Conservation (phyloP, 2,113 vertebrate species). For the Cromileptes altivelis region DNA sequence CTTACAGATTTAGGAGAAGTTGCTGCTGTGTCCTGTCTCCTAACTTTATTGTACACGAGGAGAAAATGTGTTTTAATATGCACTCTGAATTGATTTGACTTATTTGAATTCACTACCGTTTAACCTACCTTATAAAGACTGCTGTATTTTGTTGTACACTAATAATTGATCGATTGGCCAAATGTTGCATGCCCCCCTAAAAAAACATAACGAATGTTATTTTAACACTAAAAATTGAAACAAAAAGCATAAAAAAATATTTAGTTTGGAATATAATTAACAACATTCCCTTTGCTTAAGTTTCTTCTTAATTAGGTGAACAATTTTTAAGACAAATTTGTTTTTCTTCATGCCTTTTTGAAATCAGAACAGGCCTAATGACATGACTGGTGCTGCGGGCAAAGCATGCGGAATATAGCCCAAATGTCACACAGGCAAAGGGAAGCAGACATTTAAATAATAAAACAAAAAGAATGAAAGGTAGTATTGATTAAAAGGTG, state of each 20-base stretch:
- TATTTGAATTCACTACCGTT: constrained; percentile 78
- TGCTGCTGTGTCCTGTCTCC: constrained; percentile 84
- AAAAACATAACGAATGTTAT: constrained; percentile 67
- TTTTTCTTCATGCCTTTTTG: constrained; percentile 25
- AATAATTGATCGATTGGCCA: constrained; percentile 72
- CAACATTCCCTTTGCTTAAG: not conserved
- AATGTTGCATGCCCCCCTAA: constrained; percentile 86
- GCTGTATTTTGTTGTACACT: constrained; percentile 80
- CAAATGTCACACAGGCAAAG: constrained; percentile 85
- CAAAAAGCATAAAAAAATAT: constrained; percentile 27
- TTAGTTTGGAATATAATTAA: constrained; percentile 28
- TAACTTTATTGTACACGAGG: constrained; percentile 69
- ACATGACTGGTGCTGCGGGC: constrained; percentile 48
- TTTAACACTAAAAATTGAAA: constrained; percentile 52
- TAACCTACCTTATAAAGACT: constrained; percentile 81
- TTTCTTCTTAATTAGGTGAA: constrained; percentile 36
- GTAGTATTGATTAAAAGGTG: constrained; percentile 92
- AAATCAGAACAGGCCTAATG: constrained; percentile 25
- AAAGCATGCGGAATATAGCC: constrained; percentile 66
- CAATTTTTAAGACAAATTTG: not conserved
- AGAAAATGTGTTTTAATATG: constrained; percentile 75
- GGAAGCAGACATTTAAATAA: constrained; percentile 86
- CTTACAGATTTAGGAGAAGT: constrained; percentile 73
- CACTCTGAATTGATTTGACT: constrained; percentile 78
- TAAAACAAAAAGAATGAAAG: constrained; percentile 77